Percentiles rank a stretch among this genome's conserved stretches.
Conservation (phyloP, 2,888 invertebrate species). For the Cyaniris semiargus region DNA sequence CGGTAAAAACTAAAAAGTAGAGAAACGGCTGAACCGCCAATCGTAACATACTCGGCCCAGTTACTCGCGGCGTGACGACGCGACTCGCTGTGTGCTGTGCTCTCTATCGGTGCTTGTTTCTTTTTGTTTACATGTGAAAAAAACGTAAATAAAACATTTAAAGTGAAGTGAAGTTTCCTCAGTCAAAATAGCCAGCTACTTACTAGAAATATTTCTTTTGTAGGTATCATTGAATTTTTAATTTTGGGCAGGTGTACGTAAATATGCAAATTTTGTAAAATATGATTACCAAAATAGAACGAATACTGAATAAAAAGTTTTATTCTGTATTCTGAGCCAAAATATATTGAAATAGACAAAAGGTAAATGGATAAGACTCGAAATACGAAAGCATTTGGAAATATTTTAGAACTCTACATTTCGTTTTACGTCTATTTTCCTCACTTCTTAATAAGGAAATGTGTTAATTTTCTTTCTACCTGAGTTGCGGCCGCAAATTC, state of each 20-base stretch:
- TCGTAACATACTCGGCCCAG: conserved; percentile 52
- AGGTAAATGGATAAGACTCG: background rate
- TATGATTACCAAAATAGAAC: background rate
- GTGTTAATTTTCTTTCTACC: background rate
- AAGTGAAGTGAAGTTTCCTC: conserved; percentile 34
- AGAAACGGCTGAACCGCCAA: conserved; percentile 49
- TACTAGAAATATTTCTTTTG: conserved; percentile 22
- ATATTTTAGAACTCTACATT: background rate
- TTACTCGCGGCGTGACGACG: conserved; percentile 60
- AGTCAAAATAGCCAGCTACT: conserved; percentile 9
- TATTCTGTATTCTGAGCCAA: no score
- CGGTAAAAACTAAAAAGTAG: conserved; percentile 40
- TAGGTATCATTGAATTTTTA: background rate
- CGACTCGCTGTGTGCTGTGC: conserved; percentile 29
- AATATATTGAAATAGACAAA: background rate
- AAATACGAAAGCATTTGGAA: background rate
- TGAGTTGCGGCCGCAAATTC: background rate
- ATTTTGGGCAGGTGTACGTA: background rate
- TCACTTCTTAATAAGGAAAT: background rate
- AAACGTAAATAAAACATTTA: conserved; percentile 31
- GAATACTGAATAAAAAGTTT: no score
- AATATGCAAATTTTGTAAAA: background rate
- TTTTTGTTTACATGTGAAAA: conserved; percentile 36
- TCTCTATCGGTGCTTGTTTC: conserved; percentile 36
- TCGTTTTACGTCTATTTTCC: background rate